These are phyloP conservation scores for Cheumatopsyche charites DNA, from an alignment of 1,140 invertebrate species.

Conservation along the genomic window DNA sequence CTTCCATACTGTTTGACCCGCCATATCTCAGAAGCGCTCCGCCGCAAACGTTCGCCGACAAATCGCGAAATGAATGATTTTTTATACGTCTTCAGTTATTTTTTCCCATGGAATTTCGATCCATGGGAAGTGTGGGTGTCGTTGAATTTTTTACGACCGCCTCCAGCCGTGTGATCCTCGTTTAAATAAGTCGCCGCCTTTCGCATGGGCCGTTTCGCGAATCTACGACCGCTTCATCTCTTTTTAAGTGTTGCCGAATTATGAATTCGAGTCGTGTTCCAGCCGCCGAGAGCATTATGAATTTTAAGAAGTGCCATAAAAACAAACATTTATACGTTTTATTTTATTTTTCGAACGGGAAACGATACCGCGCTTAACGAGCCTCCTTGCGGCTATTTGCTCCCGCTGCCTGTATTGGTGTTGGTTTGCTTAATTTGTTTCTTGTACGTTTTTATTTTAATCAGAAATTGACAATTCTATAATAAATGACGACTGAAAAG, in stretches of 20 bases:
- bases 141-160: neutral
- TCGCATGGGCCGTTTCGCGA: slow-evolving; percentile 1
- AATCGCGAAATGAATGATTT: too few relatives aligned
- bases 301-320: slow-evolving; percentile 15
- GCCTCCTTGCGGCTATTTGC: neutral
- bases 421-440: too few relatives aligned
- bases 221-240: slow-evolving; percentile 15
- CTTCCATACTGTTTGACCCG: too few relatives aligned
- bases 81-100: neutral
- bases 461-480: too few relatives aligned
- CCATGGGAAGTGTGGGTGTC: neutral
- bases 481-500: too few relatives aligned
- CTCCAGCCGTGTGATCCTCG: neutral
- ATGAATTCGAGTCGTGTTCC: slow-evolving; percentile 18
- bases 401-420: too few relatives aligned
- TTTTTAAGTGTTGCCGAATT: slow-evolving; percentile 12
- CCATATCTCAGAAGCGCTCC: too few relatives aligned
- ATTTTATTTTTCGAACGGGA: neutral
- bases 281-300: slow-evolving; percentile 12
- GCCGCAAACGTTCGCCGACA: too few relatives aligned
- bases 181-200: slow-evolving; percentile 16
- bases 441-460: too few relatives aligned
- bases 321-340: slow-evolving; percentile 3
- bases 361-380: slow-evolving; percentile 5
- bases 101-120: too few relatives aligned